Base-by-base conservation (phyloP, 2,888 invertebrate genomes). In the Cheilosia scutellata region DNA sequence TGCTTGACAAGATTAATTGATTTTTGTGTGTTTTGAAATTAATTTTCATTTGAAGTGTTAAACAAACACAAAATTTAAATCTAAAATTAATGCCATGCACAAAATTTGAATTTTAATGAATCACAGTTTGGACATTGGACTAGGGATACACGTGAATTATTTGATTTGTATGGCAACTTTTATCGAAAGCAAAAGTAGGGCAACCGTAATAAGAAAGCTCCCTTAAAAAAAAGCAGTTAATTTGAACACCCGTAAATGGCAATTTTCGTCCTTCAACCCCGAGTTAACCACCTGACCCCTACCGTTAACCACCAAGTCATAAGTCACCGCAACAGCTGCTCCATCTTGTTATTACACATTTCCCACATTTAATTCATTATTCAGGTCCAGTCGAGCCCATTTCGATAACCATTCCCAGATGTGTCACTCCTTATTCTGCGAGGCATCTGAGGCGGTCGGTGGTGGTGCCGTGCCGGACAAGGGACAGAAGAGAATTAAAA, bases 341-440 rank as follows among this genome's bases (percentile, higher is more conserved):
- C 62, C 78, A 78, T 72, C 57, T 75, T 80, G 70, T 70, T 79
- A 75, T 75, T 47, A 82, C 44, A 63, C 42, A 42, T 63, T 66
- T 40, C 44, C 72, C 60, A 63, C 74, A 84, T 79, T 84, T 55
- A 80, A 80, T 84, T 84, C 80, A 84, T 84, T 71, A 80, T 84
- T 84, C 84, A 76, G 44, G 47, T 5, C 40, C 44, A 49, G 71
- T 57, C 57, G 27, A 63, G 40, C 44, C 47, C 60, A 84, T 80
- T 51, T 55, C 65, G 58, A 80, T 65, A 84, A 27, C 71, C 70
- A 80, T 84, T 80, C 65, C 49, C 80, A 80, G 70, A 79, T 84
- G 75, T 79, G 83, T 84, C 79, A 75, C 79, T 70, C 62, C 62
- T 74, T 66, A 78, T 74, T 68, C 25, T 55, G 16, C 2, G 53